Evolutionary conservation across 1,140 invertebrate genomes (phyloP), one percentile per base, ranked within the genome.

Genomic region (Temnothorax nylanderi): DNA sequence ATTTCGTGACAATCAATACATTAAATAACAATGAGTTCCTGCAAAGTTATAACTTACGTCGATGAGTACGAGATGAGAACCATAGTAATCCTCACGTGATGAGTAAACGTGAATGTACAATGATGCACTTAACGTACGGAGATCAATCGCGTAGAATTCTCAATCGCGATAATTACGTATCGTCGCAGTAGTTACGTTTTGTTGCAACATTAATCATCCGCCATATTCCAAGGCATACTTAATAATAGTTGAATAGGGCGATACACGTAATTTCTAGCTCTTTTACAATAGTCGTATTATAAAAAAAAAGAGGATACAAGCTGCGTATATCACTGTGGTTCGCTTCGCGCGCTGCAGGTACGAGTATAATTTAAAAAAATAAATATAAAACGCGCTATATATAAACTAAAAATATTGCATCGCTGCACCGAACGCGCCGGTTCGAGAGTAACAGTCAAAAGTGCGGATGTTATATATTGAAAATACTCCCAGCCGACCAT

Each of bases 11-110:
- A 80, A 84, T 86, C 64, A 37, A 62, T 89, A 82, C 75, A 74
- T 91, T 89, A 89, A 90, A 88, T 89, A 89, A 90, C 88, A 89
- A 90, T 34, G 37, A 54, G 77, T 87, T 54, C 65, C 10, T 72
- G 75, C 58, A 90, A 76, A 77, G 47, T 84, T 77, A 62, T 72
- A 80, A 34, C 47, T 60, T 75, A 60, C 11, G 16, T 32, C 32
- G 41, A 49, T 74, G 69, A 87, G 11, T 78, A 72, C 74, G 32
- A 58, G 64, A 76, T 58, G 62, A 86, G 71, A 86, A 74, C n/a
- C 34, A 56, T 32, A 56, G 58, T 13, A 74, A 86, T 86, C 8
- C 10, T 74, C 32, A 47, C n/a, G 26, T 26, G 16, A 77, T 44
- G 26, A 74, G 47, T 44, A 80, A 51, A 71, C 62, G 44, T 32